Conservation (phyloP, 2,113 vertebrate species). For the Cromileptes altivelis region DNA sequence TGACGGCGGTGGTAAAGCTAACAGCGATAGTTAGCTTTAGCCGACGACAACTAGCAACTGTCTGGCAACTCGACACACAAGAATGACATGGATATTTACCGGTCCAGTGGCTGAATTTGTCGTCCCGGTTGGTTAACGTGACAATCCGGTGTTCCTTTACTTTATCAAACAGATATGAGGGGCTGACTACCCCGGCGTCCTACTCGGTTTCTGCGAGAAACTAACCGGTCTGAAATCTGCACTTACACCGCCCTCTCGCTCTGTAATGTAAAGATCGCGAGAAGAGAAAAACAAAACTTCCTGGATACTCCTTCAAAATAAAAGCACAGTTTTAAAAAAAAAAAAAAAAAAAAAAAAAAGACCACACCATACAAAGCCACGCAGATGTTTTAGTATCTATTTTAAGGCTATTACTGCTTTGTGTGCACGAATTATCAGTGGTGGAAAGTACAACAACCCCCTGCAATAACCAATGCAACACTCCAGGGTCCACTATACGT, state of each 20-base stretch:
- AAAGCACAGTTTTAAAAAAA: background rate
- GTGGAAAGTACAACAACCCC: background rate
- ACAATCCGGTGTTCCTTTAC: constrained; percentile 23
- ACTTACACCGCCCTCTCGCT: constrained; percentile 57
- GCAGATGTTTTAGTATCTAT: background rate
- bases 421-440: background rate
- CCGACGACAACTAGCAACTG: constrained; percentile 46
- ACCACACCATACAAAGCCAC: background rate
- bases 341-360: no score
- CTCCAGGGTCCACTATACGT: no score
- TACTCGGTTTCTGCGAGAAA: constrained; percentile 55
- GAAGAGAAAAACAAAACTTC: background rate
- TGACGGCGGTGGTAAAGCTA: constrained; percentile 53
- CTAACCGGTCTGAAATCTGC: constrained; percentile 74
- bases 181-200: constrained; percentile 55
- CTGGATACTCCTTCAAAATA: constrained; percentile 43
- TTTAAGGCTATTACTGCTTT: background rate
- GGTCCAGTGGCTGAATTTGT: background rate
- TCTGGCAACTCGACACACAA: background rate
- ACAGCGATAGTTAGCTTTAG: constrained; percentile 67
- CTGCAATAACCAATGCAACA: no score
- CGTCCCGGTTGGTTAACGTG: constrained; percentile 14
- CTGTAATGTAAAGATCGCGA: background rate
- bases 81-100: constrained; percentile 34
- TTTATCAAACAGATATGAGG: constrained; percentile 7